phyloP scores from a whole-genome alignment of 1,140 invertebrate genomes.

The Amphibalanus amphitrite region DNA sequence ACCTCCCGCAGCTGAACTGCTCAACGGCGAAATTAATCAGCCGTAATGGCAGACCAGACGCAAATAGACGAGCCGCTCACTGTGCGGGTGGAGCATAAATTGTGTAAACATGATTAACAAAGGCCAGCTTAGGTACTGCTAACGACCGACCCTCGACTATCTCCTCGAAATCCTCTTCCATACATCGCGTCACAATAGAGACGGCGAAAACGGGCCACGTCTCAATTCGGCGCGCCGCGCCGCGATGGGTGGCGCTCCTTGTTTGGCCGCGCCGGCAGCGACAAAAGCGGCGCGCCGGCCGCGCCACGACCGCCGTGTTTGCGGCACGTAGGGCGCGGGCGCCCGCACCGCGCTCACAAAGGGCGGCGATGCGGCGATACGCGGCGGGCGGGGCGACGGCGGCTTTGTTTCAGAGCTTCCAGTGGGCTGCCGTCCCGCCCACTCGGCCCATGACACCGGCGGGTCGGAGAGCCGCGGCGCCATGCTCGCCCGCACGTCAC shows the following conservation, averaged over 20 bases:
- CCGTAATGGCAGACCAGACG: neutral
- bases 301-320: neutral
- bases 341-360: too few species aligned
- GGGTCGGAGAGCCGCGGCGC: too few species aligned
- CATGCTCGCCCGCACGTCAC: too few species aligned
- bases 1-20: too few species aligned
- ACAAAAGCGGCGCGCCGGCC: neutral
- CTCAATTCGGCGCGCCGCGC: neutral
- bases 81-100: neutral
- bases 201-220: neutral
- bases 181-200: neutral
- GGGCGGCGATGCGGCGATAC: too few species aligned
- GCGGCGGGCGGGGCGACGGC: too few species aligned
- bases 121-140: neutral
- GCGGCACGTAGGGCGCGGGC: too few species aligned
- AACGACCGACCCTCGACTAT: neutral
- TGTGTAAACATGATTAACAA: neutral
- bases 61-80: neutral
- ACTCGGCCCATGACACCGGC: too few species aligned
- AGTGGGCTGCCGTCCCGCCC: too few species aligned
- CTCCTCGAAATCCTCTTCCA: neutral
- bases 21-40: neutral
- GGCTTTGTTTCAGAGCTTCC: too few species aligned
- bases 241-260: neutral
- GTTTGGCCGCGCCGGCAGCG: neutral